Conservation (phyloP, 2,797 vertebrate genomes). For the Phylloscopus collybita region DNA sequence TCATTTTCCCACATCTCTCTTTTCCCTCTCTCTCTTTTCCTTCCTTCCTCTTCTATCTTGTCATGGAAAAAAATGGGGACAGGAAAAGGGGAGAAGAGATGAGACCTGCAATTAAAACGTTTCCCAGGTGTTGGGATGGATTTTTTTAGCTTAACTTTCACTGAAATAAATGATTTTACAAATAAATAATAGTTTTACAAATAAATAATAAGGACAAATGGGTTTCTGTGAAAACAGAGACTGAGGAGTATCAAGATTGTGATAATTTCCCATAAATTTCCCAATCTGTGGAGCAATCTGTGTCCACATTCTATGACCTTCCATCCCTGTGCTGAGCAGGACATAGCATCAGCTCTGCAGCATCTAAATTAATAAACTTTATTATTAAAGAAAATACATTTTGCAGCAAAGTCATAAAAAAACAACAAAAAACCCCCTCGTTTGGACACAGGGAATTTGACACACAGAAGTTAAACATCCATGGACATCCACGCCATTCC, state of each 20-base stretch:
- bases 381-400: conserved; percentile 6
- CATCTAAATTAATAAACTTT: background rate
- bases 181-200: background rate
- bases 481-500: background rate
- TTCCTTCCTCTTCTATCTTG: background rate
- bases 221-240: background rate
- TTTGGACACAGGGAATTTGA: background rate
- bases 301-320: background rate
- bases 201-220: background rate
- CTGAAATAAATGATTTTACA: background rate
- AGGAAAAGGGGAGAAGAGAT: background rate
- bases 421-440: rapidly evolving
- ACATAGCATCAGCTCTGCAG: background rate
- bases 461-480: background rate
- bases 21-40: background rate
- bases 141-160: background rate
- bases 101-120: background rate
- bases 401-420: background rate
- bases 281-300: background rate
- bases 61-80: background rate
- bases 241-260: background rate
- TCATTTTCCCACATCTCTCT: background rate
- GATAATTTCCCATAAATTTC: background rate
- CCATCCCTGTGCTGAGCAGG: background rate
- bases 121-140: background rate